phyloP scores from a whole-genome alignment of 2,113 vertebrate species.

The Dolichallabes microphthalmus region DNA sequence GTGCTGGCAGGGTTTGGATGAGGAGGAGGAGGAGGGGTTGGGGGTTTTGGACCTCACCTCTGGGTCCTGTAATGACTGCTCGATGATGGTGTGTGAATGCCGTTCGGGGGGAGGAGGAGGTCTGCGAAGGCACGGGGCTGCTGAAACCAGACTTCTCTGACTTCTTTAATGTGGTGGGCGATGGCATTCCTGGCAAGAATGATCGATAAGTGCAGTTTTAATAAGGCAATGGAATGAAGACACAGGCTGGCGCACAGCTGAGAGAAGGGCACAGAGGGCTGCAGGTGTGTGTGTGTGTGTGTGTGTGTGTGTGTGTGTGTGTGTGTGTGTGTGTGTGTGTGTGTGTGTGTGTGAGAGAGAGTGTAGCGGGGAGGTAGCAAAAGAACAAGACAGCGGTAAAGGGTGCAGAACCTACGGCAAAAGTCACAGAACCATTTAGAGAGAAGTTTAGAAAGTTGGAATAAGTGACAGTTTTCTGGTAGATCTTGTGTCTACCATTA shows the following conservation, averaged over 20 bases:
- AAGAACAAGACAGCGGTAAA: constrained; percentile 59
- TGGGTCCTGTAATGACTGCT: constrained; percentile 96
- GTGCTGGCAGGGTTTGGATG: constrained; percentile 53
- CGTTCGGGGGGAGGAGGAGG: constrained; percentile 90
- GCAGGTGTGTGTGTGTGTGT: constrained; percentile 6
- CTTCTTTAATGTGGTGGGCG: constrained; percentile 94
- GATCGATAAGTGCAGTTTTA: constrained; percentile 83
- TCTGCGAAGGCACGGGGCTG: constrained; percentile 87
- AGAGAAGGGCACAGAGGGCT: constrained; percentile 63
- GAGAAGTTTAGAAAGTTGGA: background rate
- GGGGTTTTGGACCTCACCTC: constrained; percentile 84
- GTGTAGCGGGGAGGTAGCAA: constrained; percentile 53
- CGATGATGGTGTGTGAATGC: constrained; percentile 97
- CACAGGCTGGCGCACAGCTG: constrained; percentile 77
- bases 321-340: background rate
- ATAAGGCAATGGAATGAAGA: constrained; percentile 81
- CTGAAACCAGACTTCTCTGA: constrained; percentile 98
- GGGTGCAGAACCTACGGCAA: constrained; percentile 36
- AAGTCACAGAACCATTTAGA: constrained; percentile 3
- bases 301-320: background rate
- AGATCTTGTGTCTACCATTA: too few relatives aligned
- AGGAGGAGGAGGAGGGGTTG: constrained; percentile 29
- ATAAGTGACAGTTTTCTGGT: background rate
- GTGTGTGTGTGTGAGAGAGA: background rate
- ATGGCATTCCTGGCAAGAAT: constrained; percentile 94